phyloP scores from a whole-genome alignment of 2,888 invertebrate genomes.

The Macrophya annulata region DNA sequence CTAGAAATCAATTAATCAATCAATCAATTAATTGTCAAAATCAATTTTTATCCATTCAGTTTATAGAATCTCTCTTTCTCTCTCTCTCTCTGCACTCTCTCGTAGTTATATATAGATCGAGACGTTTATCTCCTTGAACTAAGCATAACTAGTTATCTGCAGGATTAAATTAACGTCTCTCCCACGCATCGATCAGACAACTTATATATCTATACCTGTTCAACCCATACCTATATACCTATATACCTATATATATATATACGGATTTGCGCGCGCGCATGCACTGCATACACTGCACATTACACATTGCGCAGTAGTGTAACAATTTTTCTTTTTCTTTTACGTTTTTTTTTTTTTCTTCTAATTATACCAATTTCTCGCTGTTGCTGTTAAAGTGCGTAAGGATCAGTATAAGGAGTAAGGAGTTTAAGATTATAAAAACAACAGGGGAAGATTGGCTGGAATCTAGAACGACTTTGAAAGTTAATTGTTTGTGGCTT shows the following conservation, averaged over 20 bases:
- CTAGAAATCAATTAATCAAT: background rate
- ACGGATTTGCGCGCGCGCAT: background rate
- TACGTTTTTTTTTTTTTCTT: background rate
- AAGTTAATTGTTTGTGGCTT: slow-evolving; percentile 44
- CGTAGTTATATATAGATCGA: background rate
- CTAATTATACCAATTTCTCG: too few relatives aligned
- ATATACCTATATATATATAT: background rate
- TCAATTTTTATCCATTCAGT: background rate
- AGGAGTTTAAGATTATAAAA: background rate
- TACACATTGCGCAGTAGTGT: background rate
- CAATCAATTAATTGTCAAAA: background rate
- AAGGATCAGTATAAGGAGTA: background rate
- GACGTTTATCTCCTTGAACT: background rate
- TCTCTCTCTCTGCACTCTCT: background rate
- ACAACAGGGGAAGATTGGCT: slow-evolving; percentile 15
- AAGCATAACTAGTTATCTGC: background rate
- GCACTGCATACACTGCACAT: background rate
- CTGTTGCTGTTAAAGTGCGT: background rate
- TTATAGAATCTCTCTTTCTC: background rate
- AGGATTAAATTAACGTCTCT: background rate
- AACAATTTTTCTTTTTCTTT: background rate
- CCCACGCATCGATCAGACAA: background rate
- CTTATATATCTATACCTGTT: background rate
- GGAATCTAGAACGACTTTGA: slow-evolving; percentile 50
- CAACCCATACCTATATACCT: too few relatives aligned